phyloP scores from a whole-genome alignment of 2,888 invertebrate genomes.

The Petrolisthes manimaculis region DNA sequence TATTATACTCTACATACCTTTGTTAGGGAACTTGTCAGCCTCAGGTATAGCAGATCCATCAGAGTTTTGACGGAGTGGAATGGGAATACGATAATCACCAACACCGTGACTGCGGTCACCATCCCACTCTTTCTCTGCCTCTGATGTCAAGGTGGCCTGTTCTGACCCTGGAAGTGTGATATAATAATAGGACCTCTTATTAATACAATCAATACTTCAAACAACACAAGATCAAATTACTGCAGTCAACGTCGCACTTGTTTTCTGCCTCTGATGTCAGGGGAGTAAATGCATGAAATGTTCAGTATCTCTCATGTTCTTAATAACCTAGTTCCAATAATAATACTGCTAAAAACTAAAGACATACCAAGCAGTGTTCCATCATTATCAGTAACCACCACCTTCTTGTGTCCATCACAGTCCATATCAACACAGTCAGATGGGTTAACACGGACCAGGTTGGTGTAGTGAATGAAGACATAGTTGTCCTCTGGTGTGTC shows the following conservation, averaged over 20 bases:
- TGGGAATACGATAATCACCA: slow-evolving; percentile 62
- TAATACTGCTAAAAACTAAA: not conserved
- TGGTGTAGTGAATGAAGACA: slow-evolving; percentile 48
- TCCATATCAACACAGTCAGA: slow-evolving; percentile 64
- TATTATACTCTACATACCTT: slow-evolving; percentile 33
- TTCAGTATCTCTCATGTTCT: not conserved
- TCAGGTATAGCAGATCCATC: slow-evolving; percentile 30
- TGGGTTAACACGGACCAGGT: slow-evolving; percentile 38
- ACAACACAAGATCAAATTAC: no score
- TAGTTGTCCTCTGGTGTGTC: slow-evolving; percentile 26
- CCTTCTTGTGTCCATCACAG: slow-evolving; percentile 62
- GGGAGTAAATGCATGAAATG: not conserved
- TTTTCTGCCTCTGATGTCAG: not conserved
- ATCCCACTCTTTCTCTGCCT: slow-evolving; percentile 60
- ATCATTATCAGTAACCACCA: slow-evolving; percentile 52
- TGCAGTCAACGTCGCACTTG: not conserved
- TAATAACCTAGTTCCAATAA: not conserved
- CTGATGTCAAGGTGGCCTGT: slow-evolving; percentile 34
- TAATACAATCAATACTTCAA: not conserved
- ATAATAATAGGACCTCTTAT: no score
- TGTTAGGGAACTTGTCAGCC: slow-evolving; percentile 56
- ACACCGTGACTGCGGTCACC: slow-evolving; percentile 45
- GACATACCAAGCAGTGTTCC: slow-evolving; percentile 49
- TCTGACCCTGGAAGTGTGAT: slow-evolving; percentile 20
- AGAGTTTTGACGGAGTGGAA: slow-evolving; percentile 28